A percentile compares a stretch with the other conserved stretches of the same genome.
These are phyloP conservation scores for Periplaneta americana DNA, from an alignment of 1,140 invertebrate genomes.

Conservation along the genomic window DNA sequence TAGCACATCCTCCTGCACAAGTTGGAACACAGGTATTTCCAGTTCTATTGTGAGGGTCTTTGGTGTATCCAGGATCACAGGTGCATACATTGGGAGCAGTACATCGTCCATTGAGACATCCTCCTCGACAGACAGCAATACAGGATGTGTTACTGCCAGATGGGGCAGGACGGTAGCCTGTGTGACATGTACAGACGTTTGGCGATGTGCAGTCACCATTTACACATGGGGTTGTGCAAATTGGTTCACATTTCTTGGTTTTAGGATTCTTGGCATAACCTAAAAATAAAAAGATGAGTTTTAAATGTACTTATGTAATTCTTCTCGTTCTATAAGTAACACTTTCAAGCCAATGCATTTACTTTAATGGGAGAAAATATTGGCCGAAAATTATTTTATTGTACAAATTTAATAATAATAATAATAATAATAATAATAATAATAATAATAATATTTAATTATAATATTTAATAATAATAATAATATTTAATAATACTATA, in stretches of 20 bases:
- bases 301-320: too few relatives aligned
- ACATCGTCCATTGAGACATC: slow-evolving; percentile 52
- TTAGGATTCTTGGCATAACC: not conserved
- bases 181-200: slow-evolving; percentile 41
- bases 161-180: slow-evolving; percentile 20
- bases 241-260: slow-evolving; percentile 10
- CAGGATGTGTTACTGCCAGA: slow-evolving; percentile 37
- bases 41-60: slow-evolving; percentile 4
- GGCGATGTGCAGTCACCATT: slow-evolving; percentile 25
- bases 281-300: too few relatives aligned
- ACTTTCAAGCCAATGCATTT: too few relatives aligned
- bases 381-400: too few relatives aligned
- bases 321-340: too few relatives aligned
- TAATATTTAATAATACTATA: too few relatives aligned
- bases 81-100: slow-evolving; percentile 46
- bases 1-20: slow-evolving; percentile 24
- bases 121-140: slow-evolving; percentile 47
- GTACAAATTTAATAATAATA: too few relatives aligned
- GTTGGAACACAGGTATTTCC: slow-evolving; percentile 14
- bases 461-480: too few relatives aligned
- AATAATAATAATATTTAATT: too few relatives aligned
- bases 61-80: slow-evolving; percentile 33
- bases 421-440: too few relatives aligned
- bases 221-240: slow-evolving; percentile 21
- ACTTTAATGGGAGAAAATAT: too few relatives aligned